Evolutionary conservation across 2,888 invertebrate species (phyloP).

Genomic region (Lepidocyrtoides sp.): DNA sequence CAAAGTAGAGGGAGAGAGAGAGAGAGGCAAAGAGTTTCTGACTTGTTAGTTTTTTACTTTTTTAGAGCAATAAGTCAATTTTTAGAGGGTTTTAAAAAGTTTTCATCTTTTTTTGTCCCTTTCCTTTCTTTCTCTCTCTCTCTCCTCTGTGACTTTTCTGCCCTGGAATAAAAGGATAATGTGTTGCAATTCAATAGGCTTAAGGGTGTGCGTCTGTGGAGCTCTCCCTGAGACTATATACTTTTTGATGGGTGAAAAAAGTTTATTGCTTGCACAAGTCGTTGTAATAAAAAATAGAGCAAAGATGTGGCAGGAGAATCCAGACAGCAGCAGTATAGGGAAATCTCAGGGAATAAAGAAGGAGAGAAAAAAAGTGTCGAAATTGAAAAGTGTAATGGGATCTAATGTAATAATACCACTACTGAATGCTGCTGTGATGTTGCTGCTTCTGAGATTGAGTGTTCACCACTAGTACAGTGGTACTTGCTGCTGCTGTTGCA

Average conservation of each 20-base stretch:
- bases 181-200: conserved; percentile 66
- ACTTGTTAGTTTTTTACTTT: conserved; percentile 37
- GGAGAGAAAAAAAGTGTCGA: conserved; percentile 3
- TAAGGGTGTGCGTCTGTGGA: not conserved
- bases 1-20: not conserved
- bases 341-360: conserved; percentile 15
- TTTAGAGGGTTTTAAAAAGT: conserved; percentile 72
- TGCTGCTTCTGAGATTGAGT: not conserved
- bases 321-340: not conserved
- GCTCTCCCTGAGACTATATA: not conserved
- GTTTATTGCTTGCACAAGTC: conserved; percentile 62
- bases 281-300: conserved; percentile 51
- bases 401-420: conserved; percentile 42
- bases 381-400: conserved; percentile 59
- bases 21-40: conserved; percentile 15
- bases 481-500: too few relatives aligned
- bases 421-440: not conserved
- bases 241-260: conserved; percentile 42
- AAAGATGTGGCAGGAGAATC: not conserved
- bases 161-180: conserved; percentile 63
- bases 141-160: conserved; percentile 58
- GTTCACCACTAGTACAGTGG: not conserved
- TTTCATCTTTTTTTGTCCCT: conserved; percentile 38
- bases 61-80: conserved; percentile 71
- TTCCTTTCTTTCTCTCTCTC: not conserved